A percentile compares a stretch with the other conserved stretches of the same genome.
Conservation (phyloP, 1,140 invertebrate genomes). For the Cylas formicarius region DNA sequence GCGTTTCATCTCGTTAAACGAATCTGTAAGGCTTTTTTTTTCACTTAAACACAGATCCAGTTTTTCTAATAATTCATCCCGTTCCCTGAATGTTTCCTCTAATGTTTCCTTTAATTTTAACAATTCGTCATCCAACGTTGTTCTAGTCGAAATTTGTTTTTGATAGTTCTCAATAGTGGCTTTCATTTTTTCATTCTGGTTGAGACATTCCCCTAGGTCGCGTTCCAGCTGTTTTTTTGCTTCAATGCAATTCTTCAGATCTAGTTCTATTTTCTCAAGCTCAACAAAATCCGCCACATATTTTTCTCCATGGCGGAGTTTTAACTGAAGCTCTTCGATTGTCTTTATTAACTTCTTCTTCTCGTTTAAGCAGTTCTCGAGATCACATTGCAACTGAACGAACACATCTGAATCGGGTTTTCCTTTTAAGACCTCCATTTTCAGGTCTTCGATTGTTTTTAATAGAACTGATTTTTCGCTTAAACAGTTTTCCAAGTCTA, state of each 20-base stretch:
- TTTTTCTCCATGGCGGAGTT: no score
- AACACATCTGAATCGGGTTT: slow-evolving; percentile 11
- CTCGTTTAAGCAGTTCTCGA: slow-evolving; percentile 9
- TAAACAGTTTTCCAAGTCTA: slow-evolving; percentile 4
- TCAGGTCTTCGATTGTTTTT: slow-evolving; percentile 10
- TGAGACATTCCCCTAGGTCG: neutral
- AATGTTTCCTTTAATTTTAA: neutral
- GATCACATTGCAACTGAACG: slow-evolving; percentile 7
- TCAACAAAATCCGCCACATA: no score
- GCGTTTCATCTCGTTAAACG: slow-evolving; percentile 7
- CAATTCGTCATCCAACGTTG: neutral
- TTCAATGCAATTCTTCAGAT: slow-evolving; percentile 1
- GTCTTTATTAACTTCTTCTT: neutral
- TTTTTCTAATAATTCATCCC: slow-evolving; percentile 3
- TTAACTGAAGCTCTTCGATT: neutral
- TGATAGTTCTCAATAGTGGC: no score
- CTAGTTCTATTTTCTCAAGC: no score
- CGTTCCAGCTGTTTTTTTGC: neutral
- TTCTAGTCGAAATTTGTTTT: slow-evolving; percentile 4
- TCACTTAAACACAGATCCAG: slow-evolving; percentile 9
- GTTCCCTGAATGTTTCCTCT: slow-evolving; percentile 7
- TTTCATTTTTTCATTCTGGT: neutral
- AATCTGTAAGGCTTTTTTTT: slow-evolving; percentile 10
- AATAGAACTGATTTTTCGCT: slow-evolving; percentile 12
- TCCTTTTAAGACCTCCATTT: slow-evolving; percentile 17